These are phyloP conservation scores for Coenonympha glycerion DNA, from an alignment of 2,888 invertebrate species.

Conservation along the genomic window DNA sequence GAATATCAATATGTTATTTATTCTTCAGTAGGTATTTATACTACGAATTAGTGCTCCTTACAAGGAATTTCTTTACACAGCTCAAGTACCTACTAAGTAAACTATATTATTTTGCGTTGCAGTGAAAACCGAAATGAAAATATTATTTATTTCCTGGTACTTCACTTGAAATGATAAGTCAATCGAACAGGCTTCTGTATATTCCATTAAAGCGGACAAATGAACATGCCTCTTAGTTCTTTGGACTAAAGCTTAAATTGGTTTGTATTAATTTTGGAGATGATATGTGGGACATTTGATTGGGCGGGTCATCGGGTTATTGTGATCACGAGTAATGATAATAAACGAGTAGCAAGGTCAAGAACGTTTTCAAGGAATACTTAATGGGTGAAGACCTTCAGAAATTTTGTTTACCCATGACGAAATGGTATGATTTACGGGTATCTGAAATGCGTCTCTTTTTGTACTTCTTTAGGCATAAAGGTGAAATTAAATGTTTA, in stretches of 20 bases:
- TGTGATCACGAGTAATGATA: constrained; percentile 6
- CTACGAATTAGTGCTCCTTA: no score
- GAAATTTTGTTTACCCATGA: no score
- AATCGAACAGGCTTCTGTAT: not conserved
- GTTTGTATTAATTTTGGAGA: not conserved
- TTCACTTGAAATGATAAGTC: not conserved
- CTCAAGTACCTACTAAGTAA: no score
- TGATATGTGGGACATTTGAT: constrained; percentile 16
- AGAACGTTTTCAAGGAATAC: constrained; percentile 37
- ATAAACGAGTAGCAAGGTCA: constrained; percentile 54
- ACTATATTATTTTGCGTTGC: no score
- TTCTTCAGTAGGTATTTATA: no score
- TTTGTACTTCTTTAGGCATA: no score
- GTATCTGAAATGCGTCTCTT: no score
- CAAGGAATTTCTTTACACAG: no score
- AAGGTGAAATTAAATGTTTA: no score
- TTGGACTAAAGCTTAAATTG: not conserved
- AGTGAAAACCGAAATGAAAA: not conserved
- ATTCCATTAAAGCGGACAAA: not conserved
- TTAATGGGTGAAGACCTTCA: no score
- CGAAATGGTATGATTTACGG: no score
- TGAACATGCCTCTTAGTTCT: not conserved
- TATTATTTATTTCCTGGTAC: not conserved
- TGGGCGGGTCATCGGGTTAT: constrained; percentile 21
- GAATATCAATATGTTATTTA: no score